Evolutionary conservation across 2,113 vertebrate genomes (phyloP), one percentile per base, ranked within the genome.

Genomic region (Vombatus ursinus): DNA sequence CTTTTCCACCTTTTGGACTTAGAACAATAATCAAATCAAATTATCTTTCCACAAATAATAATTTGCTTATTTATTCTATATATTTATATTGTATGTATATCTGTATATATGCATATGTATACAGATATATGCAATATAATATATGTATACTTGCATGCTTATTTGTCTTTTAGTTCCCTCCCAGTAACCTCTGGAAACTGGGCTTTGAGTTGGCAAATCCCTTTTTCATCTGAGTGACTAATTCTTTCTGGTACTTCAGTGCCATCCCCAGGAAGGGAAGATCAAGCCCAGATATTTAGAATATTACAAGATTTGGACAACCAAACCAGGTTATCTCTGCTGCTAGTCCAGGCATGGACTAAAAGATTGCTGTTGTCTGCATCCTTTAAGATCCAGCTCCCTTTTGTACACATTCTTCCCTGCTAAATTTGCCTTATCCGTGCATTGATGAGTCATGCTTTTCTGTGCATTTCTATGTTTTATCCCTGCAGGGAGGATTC

Each of bases 381-480:
- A 94, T 92, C 89, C 49, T 5, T 52, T n/a, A 50, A 25, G 8
- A 0, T 89, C 16, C 44, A 53, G 61, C 92, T 61, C 84, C 96
- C 96, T 96, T 92, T 91, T n/a, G 54, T 50, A 50, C 25, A 24
- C 4, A 57, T 11, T 92, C 97, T 96, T 93, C 52, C 68, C 93
- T 92, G 94, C 53, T 26, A 90, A 97, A 95, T 96, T 44, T 52
- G 91, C 90, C 89, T 50, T 89, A 92, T 90, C 97, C 95, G 93
- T 0, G 0, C 96, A 95, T 57, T 31, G 91, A 61, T 89, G 53
- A 98, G 90, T 97, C 98, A 96, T 11, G 25, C 84, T 96, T 92
- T 96, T 97, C 96, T 97, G 97, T 84, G 51, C 93, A 96, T 95
- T 91, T 96, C 96, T 96, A 90, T 92, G 90, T 93, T 94, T 95